Conservation (phyloP, 2,888 invertebrate genomes). For the Stenoptilia bipunctidactyla region DNA sequence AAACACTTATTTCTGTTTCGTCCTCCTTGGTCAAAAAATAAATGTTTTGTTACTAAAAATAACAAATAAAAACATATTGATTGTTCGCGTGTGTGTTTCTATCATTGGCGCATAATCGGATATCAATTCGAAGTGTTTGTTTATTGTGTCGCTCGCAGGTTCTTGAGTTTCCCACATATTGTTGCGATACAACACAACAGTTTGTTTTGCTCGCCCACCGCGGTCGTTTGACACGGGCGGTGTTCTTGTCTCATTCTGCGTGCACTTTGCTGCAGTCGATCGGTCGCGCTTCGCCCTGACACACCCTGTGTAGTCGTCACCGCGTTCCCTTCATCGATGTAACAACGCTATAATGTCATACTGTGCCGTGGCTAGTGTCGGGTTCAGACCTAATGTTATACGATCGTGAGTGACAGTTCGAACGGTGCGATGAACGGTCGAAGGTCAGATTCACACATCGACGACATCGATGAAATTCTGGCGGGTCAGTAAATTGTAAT, state of each 20-base stretch:
- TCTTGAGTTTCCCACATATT: conserved; percentile 53
- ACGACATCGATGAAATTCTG: conserved; percentile 31
- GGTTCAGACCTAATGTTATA: conserved; percentile 26
- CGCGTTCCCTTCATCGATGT: conserved; percentile 28
- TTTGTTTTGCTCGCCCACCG: conserved; percentile 49
- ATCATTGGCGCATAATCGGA: neutral
- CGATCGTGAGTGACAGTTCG: conserved; percentile 15
- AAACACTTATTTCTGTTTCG: no score
- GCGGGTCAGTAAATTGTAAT: conserved; percentile 34
- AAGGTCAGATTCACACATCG: conserved; percentile 20
- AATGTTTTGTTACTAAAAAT: no score
- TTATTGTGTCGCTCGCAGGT: conserved; percentile 37
- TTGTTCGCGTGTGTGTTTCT: neutral
- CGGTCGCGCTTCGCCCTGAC: neutral
- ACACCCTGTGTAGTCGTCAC: conserved; percentile 38
- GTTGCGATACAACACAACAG: conserved; percentile 43
- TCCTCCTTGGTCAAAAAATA: no score
- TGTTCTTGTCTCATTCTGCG: no score
- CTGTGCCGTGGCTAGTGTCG: conserved; percentile 22
- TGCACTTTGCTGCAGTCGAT: no score
- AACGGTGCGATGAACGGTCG: conserved; percentile 35
- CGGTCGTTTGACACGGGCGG: conserved; percentile 7
- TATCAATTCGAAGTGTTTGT: conserved; percentile 18
- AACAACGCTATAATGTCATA: conserved; percentile 19
- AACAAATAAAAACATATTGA: no score